phyloP scores from a whole-genome alignment of 2,797 vertebrate genomes.

The Vultur gryphus region DNA sequence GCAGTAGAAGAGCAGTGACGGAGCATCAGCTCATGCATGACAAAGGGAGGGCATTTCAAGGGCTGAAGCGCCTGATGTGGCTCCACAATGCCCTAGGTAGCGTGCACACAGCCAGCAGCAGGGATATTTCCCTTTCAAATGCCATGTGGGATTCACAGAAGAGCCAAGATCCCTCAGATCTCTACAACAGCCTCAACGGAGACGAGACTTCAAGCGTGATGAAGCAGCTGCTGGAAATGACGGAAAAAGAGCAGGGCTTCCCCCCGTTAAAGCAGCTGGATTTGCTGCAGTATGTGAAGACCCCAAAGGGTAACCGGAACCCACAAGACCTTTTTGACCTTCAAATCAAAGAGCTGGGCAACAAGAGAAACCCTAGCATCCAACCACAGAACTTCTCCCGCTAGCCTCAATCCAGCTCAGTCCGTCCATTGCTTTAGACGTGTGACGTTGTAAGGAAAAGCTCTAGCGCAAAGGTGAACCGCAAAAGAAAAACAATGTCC shows the following conservation, averaged over 20 bases:
- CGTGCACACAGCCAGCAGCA: conserved; percentile 77
- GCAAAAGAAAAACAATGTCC: background rate
- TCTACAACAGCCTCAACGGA: background rate
- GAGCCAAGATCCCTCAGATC: background rate
- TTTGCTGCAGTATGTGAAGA: background rate
- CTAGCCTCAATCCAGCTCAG: background rate
- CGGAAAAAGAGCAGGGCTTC: background rate
- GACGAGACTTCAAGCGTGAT: background rate
- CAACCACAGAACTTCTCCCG: background rate
- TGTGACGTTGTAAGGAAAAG: background rate
- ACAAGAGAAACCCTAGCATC: background rate
- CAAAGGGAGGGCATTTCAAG: conserved; percentile 72
- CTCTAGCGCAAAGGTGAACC: background rate
- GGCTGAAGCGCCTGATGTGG: conserved; percentile 82
- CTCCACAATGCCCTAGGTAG: conserved; percentile 77
- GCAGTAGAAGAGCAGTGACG: conserved; percentile 54
- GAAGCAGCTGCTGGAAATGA: background rate
- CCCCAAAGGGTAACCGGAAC: background rate
- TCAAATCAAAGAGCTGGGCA: background rate
- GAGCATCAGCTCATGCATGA: conserved; percentile 61
- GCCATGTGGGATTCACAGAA: background rate
- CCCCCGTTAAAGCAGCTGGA: background rate
- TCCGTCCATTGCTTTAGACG: background rate
- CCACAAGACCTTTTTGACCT: background rate
- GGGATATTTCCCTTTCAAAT: conserved; percentile 3